Evolutionary conservation across 1,140 invertebrate species (phyloP).

Genomic region (Lysiphlebus fabarum): DNA sequence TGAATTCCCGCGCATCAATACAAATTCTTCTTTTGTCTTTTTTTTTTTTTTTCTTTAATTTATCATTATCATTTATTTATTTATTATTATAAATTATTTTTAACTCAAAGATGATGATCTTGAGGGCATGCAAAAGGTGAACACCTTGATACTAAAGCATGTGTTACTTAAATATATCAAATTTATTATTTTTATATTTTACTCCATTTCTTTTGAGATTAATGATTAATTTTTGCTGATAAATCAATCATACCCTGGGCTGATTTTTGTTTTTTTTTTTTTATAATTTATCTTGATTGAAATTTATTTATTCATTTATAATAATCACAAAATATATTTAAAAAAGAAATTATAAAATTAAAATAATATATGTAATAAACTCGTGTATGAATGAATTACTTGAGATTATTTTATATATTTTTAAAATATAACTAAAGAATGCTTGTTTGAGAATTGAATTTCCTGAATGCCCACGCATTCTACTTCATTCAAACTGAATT

Average conservation of each 20-base stretch:
- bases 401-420: neutral
- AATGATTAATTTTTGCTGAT: too few species aligned
- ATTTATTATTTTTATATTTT: too few species aligned
- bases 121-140: constrained; percentile 25
- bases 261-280: constrained; percentile 23
- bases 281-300: constrained; percentile 7
- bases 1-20: constrained; percentile 9
- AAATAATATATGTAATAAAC: neutral
- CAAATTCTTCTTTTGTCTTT: constrained; percentile 24
- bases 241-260: neutral
- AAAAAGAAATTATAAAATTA: too few species aligned
- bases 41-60: constrained; percentile 26
- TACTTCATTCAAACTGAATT: constrained; percentile 6
- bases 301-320: neutral
- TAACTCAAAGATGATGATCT: constrained; percentile 8
- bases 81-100: too few species aligned
- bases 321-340: too few species aligned
- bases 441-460: constrained; percentile 2
- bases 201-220: too few species aligned
- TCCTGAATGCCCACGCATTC: constrained; percentile 11
- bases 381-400: neutral
- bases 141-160: too few species aligned
- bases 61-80: neutral
- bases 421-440: neutral
- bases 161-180: too few species aligned